A percentile compares a stretch with the other conserved stretches of the same genome.
Conservation (phyloP, 2,797 vertebrate genomes). For the Calcarius lapponicus region DNA sequence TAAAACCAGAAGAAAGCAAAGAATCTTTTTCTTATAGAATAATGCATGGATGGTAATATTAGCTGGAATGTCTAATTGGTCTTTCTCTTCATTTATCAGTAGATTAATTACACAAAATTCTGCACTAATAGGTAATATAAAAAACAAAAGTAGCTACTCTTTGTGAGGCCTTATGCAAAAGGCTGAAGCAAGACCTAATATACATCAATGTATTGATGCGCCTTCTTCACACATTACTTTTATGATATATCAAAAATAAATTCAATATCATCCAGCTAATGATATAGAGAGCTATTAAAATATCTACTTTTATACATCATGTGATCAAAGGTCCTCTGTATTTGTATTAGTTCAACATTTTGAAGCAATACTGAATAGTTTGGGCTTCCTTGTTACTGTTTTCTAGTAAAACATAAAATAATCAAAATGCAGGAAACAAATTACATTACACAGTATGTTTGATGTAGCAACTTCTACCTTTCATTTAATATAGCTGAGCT, state of each 20-base stretch:
- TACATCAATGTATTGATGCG: slow-evolving; percentile 3
- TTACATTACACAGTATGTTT: slow-evolving; percentile 47
- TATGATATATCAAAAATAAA: slow-evolving; percentile 24
- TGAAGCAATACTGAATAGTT: background rate
- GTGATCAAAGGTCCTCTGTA: background rate
- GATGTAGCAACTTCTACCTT: slow-evolving; percentile 48
- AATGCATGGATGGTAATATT: background rate
- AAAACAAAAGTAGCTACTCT: background rate
- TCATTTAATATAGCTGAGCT: slow-evolving; percentile 67
- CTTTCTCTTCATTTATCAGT: background rate
- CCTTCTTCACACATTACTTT: background rate
- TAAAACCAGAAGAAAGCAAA: background rate
- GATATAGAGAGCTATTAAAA: background rate
- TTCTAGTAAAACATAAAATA: slow-evolving; percentile 54
- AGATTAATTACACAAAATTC: background rate
- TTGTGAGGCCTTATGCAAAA: background rate
- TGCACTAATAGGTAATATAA: background rate
- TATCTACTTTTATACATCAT: background rate
- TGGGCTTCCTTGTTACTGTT: slow-evolving; percentile 9
- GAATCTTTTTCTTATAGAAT: background rate
- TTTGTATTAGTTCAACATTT: background rate
- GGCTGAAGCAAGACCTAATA: background rate
- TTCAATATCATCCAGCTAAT: background rate
- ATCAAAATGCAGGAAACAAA: slow-evolving; percentile 45
- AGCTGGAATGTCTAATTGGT: background rate